phyloP scores from a whole-genome alignment of 2,797 vertebrate species.

The Salmo trutta region DNA sequence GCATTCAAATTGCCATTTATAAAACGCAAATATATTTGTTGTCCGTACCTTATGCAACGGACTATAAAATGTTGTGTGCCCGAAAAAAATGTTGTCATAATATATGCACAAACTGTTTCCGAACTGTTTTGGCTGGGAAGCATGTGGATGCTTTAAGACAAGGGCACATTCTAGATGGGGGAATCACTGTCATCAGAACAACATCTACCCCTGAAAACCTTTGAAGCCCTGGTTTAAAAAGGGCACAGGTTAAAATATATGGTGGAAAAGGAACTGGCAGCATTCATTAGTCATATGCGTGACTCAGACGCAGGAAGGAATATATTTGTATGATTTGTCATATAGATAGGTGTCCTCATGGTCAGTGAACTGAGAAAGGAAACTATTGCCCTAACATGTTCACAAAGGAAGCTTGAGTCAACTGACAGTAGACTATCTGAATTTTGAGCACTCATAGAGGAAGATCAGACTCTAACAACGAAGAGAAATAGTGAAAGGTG shows the following conservation, averaged over 20 bases:
- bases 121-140: too few relatives aligned
- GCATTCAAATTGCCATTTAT: too few relatives aligned
- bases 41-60: too few relatives aligned
- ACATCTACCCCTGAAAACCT: conserved; percentile 28
- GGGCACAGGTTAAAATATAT: conserved; percentile 39
- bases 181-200: conserved; percentile 56
- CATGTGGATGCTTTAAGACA: background rate
- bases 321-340: conserved; percentile 43
- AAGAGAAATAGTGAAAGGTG: background rate
- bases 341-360: conserved; percentile 24
- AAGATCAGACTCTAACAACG: background rate
- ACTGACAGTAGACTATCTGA: conserved; percentile 5
- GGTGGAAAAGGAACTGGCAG: conserved; percentile 43
- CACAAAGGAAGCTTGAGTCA: conserved; percentile 1
- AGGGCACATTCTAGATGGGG: conserved; percentile 50
- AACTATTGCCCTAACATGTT: conserved; percentile 22
- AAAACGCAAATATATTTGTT: too few relatives aligned
- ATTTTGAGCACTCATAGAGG: background rate
- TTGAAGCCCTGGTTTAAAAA: conserved; percentile 36
- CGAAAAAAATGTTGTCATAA: too few relatives aligned
- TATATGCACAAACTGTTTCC: too few relatives aligned
- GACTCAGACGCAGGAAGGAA: conserved; percentile 52
- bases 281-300: conserved; percentile 45
- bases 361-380: conserved; percentile 3
- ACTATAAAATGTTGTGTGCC: too few relatives aligned